Base-by-base conservation (phyloP, 2,797 vertebrate species). In the Malacoctenus gilli region DNA sequence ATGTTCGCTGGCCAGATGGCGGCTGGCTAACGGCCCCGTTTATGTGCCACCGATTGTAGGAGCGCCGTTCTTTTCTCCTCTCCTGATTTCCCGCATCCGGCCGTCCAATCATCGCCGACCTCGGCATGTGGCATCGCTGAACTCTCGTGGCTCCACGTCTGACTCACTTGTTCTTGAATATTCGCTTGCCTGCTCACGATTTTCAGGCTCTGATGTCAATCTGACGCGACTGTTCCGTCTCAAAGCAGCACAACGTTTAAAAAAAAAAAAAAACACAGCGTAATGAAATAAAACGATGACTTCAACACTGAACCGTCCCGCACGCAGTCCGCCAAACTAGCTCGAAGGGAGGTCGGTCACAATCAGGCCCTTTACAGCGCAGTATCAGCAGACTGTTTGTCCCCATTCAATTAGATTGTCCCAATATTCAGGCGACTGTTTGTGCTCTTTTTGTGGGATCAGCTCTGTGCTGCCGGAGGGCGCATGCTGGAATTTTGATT, bases 1-100 rank as follows among this genome's bases (percentile, higher is more conserved):
- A 39, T 68, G 54, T 48, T 46, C 38, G 66, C 22, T 4, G 21
- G 40, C 71, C 76, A 77, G 71, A 79, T 78, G 69, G 54, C 53
- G 39, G 47, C 46, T 68, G 41, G 36, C 23, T 54, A 61, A 72
- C 31, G 52, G 59, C 39, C 30, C 18, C 55, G 60, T 71, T 50
- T 41, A 65, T 62, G 34, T n/a, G 43, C 34, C 21, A 22, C 4
- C n/a, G 55, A 32, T 38, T 11, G 8, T n/a, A n/a, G n/a, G n/a
- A n/a, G n/a, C n/a, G n/a, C n/a, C n/a, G n/a, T 8, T 5, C 4
- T 10, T 36, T 38, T 36, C 20, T 22, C 32, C 21, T 15, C 18
- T 56, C 8, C 19, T 43, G 15, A 19, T 64, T 55, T 58, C 38
- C 31, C 36, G 14, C 58, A 59, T 50, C 14, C n/a, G n/a, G 31